phyloP scores from a whole-genome alignment of 2,797 vertebrate species.

The Arnoldichthys spilopterus region DNA sequence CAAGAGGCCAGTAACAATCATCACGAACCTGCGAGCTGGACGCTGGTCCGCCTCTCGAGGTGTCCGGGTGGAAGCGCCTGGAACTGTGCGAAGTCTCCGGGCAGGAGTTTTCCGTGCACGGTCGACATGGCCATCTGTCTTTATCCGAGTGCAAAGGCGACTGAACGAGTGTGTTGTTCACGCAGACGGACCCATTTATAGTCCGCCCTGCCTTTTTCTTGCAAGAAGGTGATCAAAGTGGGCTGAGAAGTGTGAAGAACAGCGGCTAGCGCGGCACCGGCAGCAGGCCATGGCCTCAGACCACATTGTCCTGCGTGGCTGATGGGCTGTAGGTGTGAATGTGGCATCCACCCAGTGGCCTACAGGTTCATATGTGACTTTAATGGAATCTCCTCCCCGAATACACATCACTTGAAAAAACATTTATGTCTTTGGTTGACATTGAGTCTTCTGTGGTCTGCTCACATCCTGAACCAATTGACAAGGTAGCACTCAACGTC shows the following conservation, averaged over 20 bases:
- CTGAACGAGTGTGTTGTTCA: not conserved
- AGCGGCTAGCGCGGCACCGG: conserved; percentile 70
- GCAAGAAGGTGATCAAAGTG: conserved; percentile 75
- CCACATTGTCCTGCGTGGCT: conserved; percentile 62
- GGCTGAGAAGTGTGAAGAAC: conserved; percentile 66
- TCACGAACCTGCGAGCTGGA: conserved; percentile 70
- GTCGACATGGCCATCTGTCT: conserved; percentile 69
- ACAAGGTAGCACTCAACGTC: not conserved
- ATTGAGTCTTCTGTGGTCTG: conserved; percentile 38
- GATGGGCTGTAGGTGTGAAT: conserved; percentile 73
- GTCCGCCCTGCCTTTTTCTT: conserved; percentile 3
- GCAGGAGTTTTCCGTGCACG: conserved; percentile 66
- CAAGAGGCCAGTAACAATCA: no score
- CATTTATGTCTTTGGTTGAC: conserved; percentile 73
- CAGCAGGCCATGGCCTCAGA: conserved; percentile 65
- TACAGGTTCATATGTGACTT: conserved; percentile 61
- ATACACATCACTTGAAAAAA: conserved; percentile 82
- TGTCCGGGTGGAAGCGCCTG: conserved; percentile 70
- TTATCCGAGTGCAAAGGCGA: not conserved
- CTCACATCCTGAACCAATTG: conserved; percentile 54
- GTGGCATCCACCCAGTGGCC: conserved; percentile 66
- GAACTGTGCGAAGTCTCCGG: conserved; percentile 68
- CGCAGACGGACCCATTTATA: conserved; percentile 62
- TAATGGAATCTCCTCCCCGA: conserved; percentile 77
- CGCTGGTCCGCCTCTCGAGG: conserved; percentile 58